A percentile compares a stretch with the other conserved stretches of the same genome.
phyloP scores from a whole-genome alignment of 1,140 invertebrate genomes.

The Chionoecetes opilio region DNA sequence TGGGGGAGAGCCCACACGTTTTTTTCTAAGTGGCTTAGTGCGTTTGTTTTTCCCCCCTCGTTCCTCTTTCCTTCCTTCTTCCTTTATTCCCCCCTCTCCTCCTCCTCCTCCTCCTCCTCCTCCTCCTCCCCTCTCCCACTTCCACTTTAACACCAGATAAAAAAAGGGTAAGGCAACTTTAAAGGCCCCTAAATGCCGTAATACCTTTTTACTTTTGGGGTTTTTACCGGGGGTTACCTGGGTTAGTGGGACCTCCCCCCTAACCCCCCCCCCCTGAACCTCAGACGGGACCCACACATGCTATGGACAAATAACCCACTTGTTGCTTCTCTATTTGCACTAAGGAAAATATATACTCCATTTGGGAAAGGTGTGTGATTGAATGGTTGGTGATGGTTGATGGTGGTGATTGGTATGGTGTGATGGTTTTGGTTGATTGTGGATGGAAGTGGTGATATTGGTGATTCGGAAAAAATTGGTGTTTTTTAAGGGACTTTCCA shows the following conservation, averaged over 20 bases:
- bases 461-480: too few relatives aligned
- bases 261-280: background rate
- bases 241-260: background rate
- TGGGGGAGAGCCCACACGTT: too few relatives aligned
- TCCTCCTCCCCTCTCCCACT: background rate
- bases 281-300: background rate
- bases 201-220: background rate
- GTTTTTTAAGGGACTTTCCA: too few relatives aligned
- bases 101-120: background rate
- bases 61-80: background rate
- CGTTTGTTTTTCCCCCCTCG: background rate
- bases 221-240: background rate
- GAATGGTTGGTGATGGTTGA: background rate
- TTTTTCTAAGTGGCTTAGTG: too few relatives aligned
- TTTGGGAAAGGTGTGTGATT: background rate
- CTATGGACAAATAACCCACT: background rate
- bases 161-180: background rate
- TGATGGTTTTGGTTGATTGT: background rate
- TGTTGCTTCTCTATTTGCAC: background rate
- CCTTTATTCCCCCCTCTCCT: background rate
- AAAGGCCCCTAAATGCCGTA: background rate
- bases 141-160: background rate
- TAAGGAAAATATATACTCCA: background rate
- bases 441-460: constrained; percentile 9
- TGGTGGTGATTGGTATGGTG: background rate